phyloP scores from a whole-genome alignment of 2,888 invertebrate species.

The Linyphia triangularis region DNA sequence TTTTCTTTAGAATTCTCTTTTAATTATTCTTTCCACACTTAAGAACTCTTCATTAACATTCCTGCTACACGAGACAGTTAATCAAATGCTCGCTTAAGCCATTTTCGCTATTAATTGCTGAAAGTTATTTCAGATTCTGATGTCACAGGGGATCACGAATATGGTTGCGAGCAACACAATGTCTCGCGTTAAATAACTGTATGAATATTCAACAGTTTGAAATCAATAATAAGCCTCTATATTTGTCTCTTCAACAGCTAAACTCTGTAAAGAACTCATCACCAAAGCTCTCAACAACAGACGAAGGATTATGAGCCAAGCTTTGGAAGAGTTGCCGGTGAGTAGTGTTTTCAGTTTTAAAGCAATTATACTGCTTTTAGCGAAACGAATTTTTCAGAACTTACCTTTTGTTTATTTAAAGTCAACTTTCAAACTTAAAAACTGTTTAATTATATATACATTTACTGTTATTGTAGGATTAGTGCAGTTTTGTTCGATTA shows the following conservation, averaged over 20 bases:
- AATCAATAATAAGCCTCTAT: slow-evolving; percentile 57
- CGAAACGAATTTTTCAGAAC: not conserved
- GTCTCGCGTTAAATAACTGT: slow-evolving; percentile 44
- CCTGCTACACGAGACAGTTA: not conserved
- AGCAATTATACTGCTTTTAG: not conserved
- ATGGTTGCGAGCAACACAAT: slow-evolving; percentile 35
- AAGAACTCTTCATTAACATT: not conserved
- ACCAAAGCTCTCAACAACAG: slow-evolving; percentile 31
- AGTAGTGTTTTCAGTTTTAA: slow-evolving; percentile 14
- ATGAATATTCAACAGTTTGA: slow-evolving; percentile 63
- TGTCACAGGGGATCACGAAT: not conserved
- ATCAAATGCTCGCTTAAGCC: slow-evolving; percentile 27
- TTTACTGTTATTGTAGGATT: too few species aligned
- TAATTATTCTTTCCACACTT: not conserved
- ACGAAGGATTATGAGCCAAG: slow-evolving; percentile 48
- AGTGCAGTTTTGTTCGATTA: too few species aligned
- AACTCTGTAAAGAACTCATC: slow-evolving; percentile 36
- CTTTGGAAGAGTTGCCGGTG: slow-evolving; percentile 42
- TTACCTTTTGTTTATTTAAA: too few species aligned
- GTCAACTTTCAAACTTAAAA: too few species aligned
- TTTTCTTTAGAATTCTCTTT: not conserved
- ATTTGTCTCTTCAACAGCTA: slow-evolving; percentile 46
- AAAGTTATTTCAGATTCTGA: not conserved
- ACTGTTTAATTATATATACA: too few species aligned
- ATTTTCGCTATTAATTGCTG: slow-evolving; percentile 35